Evolutionary conservation across 2,797 vertebrate genomes (phyloP).

Genomic region (Hydrolagus colliei): DNA sequence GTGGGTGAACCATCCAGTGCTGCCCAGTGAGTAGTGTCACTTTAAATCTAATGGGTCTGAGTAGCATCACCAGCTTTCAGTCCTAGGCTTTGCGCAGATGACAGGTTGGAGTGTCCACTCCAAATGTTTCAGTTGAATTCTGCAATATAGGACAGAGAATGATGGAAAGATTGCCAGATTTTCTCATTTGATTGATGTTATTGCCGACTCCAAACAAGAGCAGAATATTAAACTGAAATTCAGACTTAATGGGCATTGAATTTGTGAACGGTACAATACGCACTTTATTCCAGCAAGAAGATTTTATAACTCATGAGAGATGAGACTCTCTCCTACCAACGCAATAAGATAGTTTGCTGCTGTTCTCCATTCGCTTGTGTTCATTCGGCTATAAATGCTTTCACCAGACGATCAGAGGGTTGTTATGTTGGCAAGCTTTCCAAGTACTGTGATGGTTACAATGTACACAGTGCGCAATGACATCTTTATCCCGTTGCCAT

Average conservation of each 20-base stretch:
- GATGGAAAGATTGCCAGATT: conserved; percentile 28
- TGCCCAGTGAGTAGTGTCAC: conserved; percentile 8
- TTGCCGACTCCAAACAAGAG: neutral
- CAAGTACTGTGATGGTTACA: neutral
- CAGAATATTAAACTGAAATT: conserved; percentile 6
- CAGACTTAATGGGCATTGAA: neutral
- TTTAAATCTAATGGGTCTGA: neutral
- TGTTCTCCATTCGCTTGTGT: neutral
- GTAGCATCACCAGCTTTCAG: conserved; percentile 14
- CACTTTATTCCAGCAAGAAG: neutral
- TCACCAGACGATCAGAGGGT: neutral
- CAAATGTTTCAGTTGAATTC: conserved; percentile 23
- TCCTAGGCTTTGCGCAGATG: neutral
- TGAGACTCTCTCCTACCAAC: neutral
- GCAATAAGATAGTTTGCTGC: neutral
- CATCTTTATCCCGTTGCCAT: neutral
- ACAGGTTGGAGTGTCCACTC: conserved; percentile 4
- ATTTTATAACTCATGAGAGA: neutral
- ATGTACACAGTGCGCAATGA: neutral
- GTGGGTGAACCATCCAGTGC: neutral
- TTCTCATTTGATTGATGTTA: neutral
- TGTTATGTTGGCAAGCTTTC: neutral
- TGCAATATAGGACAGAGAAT: neutral
- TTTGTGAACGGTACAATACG: neutral
- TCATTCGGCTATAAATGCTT: neutral